Conservation (phyloP, 1,140 invertebrate genomes). For the Sipha flava region DNA sequence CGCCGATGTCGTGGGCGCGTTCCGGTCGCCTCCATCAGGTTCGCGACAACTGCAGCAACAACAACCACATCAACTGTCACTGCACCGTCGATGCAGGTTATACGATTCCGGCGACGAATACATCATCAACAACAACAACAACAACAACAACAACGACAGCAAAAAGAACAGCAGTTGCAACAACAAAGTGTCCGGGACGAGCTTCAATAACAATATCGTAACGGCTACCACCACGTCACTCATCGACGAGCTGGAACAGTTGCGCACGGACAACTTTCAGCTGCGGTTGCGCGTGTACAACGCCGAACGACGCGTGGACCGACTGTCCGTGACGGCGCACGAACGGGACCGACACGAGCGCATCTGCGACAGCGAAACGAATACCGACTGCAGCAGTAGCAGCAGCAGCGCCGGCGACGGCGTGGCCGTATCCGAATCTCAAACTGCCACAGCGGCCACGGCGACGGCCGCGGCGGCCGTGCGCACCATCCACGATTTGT, state of each 20-base stretch:
- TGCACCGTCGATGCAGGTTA: too few relatives aligned
- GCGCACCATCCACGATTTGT: neutral
- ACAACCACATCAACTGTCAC: neutral
- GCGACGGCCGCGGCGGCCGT: neutral
- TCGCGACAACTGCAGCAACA: neutral
- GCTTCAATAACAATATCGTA: neutral
- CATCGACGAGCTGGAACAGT: neutral
- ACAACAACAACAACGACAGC: neutral
- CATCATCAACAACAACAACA: neutral
- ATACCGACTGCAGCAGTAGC: neutral
- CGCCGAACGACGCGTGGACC: neutral
- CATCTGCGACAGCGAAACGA: too few relatives aligned
- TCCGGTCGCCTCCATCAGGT: neutral
- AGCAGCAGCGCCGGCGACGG: too few relatives aligned
- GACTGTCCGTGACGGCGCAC: neutral
- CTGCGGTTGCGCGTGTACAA: neutral
- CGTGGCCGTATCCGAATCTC: neutral
- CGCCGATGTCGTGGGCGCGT: neutral
- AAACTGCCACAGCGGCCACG: too few relatives aligned
- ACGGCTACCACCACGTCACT: neutral
- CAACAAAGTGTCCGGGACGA: too few relatives aligned
- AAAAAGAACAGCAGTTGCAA: too few relatives aligned
- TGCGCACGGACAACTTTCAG: neutral
- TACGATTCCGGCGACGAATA: neutral
- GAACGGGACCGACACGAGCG: neutral